Evolutionary conservation across 1,140 invertebrate genomes (phyloP).

Genomic region (Drusus annulatus): DNA sequence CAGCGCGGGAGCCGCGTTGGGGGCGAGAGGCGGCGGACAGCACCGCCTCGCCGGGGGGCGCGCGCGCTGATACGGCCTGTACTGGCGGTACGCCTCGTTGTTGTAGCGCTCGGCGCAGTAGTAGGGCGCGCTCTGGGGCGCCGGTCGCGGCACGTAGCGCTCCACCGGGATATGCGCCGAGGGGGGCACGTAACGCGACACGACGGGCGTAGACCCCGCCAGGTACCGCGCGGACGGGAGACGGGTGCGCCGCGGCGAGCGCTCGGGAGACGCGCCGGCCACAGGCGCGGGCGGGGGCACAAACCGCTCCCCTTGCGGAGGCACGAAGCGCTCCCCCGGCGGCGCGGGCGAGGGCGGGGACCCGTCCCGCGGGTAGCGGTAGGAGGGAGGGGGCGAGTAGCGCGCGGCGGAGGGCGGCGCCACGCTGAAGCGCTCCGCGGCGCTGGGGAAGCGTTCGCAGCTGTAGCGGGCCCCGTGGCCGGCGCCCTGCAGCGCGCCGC

Average conservation of each 20-base stretch:
- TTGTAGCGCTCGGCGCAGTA: constrained; percentile 68
- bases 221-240: constrained; percentile 63
- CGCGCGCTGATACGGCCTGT: constrained; percentile 67
- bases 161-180: constrained; percentile 80
- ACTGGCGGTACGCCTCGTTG: constrained; percentile 70
- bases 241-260: constrained; percentile 65
- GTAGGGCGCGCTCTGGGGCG: constrained; percentile 71
- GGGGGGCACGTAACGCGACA: constrained; percentile 74
- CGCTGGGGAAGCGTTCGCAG: constrained; percentile 70
- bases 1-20: constrained; percentile 69
- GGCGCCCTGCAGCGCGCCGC: constrained; percentile 70
- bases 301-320: constrained; percentile 60
- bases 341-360: constrained; percentile 73
- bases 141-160: constrained; percentile 77
- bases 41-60: constrained; percentile 68
- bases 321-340: constrained; percentile 58
- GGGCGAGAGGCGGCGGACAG: constrained; percentile 70
- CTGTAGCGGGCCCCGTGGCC: constrained; percentile 70
- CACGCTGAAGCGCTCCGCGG: constrained; percentile 71
- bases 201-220: constrained; percentile 41
- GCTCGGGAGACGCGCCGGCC: constrained; percentile 72
- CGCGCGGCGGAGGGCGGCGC: constrained; percentile 61
- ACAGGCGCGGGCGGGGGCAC: constrained; percentile 62
- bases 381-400: constrained; percentile 67
- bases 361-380: constrained; percentile 63